Base-by-base conservation (phyloP, 2,888 invertebrate genomes). In the Limulus polyphemus region DNA sequence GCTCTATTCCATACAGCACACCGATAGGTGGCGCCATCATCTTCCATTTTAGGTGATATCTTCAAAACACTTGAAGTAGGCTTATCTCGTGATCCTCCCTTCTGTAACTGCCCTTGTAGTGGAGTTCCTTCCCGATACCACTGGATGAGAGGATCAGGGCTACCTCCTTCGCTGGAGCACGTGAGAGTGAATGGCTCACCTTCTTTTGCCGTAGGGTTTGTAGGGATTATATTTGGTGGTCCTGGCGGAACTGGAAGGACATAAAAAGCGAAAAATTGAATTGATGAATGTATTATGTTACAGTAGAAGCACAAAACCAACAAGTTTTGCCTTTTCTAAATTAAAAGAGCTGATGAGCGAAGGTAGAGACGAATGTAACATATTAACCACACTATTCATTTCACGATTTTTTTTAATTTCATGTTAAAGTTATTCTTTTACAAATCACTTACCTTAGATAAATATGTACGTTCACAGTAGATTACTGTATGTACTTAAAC, bases 1-100 rank as follows among this genome's bases (percentile, higher is more conserved):
- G 92, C 93, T 56, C 92, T 81, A 79, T 93, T 93, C 82, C 87
- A 86, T 58, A 93, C 91, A 68, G 87, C 86, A 76, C 93, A 93
- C 64, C 87, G 83, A 78, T 86, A 91, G 59, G 83, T 81, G 63
- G 88, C 87, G 11, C 86, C 85, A 74, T 93, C 91, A 75, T 93
- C 91, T 68, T 89, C 88, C 67, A 88, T 84, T 48, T 83, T 82
- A 5, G 93, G 92, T 65, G 82, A 83, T 69, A 93, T 79, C 47
- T 83, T 80, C 58, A 92, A 79, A 11, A 87, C 86, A 7, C 87
- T 85, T 58, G 84, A 83, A n/a, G 89, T 87, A 32, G 87, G 83
- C 71, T 84, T 84, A 68, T 85, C 84, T 67, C 87, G 81, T 14
- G 85, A 85, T 67, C 84, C 85, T 51, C 87, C 88, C 72, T 83